Evolutionary conservation across 2,113 vertebrate genomes (phyloP).

Genomic region (Oryzias woworae): DNA sequence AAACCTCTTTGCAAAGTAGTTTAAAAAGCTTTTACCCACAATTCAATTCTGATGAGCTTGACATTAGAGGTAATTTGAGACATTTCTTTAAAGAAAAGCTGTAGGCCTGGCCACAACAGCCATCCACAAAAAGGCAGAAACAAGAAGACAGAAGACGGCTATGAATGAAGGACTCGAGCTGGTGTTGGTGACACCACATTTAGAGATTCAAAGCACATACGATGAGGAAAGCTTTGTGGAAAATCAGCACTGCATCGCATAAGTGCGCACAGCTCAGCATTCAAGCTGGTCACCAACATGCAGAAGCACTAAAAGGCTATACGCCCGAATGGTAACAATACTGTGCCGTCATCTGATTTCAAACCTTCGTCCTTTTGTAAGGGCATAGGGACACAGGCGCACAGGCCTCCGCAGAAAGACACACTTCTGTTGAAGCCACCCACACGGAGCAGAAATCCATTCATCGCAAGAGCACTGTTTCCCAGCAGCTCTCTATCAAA

Average conservation of each 20-base stretch:
- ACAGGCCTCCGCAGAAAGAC: conserved; percentile 4
- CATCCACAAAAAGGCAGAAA: background rate
- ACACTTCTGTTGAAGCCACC: conserved; percentile 51
- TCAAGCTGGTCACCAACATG: conserved; percentile 5
- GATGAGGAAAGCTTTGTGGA: conserved; percentile 49
- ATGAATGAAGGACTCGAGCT: conserved; percentile 3
- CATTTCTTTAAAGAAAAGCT: no score
- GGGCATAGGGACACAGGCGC: conserved; percentile 26
- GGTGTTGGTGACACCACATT: conserved; percentile 23
- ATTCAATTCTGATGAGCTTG: no score
- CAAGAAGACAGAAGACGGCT: conserved; percentile 11
- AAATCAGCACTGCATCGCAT: conserved; percentile 30
- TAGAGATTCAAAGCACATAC: conserved; percentile 46
- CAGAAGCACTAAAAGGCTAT: conserved; percentile 22
- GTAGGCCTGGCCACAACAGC: no score
- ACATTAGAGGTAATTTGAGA: no score
- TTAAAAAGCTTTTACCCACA: no score
- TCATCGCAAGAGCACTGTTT: conserved; percentile 45
- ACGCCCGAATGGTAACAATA: conserved; percentile 18
- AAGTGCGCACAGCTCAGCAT: conserved; percentile 9
- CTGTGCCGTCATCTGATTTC: conserved; percentile 30
- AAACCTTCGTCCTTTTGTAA: conserved; percentile 33
- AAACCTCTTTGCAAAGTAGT: no score
- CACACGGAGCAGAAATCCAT: conserved; percentile 57
- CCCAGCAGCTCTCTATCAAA: conserved; percentile 58